Evolutionary conservation across 2,888 invertebrate species (phyloP), one percentile per base, ranked within the genome.

Genomic region (Drosophila formosana): DNA sequence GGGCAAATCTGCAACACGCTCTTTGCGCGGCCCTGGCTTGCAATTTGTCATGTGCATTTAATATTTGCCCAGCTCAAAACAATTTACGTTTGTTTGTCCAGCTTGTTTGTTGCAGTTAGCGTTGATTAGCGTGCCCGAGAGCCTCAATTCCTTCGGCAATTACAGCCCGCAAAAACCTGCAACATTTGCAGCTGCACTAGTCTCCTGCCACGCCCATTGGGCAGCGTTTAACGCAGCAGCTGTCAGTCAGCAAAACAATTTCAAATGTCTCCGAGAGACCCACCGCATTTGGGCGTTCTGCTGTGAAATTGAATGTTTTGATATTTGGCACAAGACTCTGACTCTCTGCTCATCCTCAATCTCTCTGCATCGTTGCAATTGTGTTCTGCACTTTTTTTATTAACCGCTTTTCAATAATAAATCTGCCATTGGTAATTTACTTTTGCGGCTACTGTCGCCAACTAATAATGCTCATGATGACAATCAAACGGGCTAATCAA

Each of bases 71-170:
- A 69, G 58, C 39, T 13, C 39, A 41, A 86, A 88, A 88, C 80
- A 88, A 89, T 88, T 87, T 86, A 68, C 81, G 78, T 87, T 88
- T 85, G 90, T 89, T 85, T 83, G 88, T 89, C 89, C 87, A 88
- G 82, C 83, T 83, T 85, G 83, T 83, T 83, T 83, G 89, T 89
- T 89, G 83, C 83, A 89, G 80, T 83, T 89, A 89, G 83, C 88
- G 89, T 83, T 83, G 83, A 83, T 89, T 89, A 89, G 88, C 60
- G 83, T 75, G 88, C 66, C 66, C 32, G 70, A 61, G 74, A 37
- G 72, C 63, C 83, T 60, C 68, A 46, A 57, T 68, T 69, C 66
- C 72, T 61, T 61, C 69, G 63, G 81, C 73, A 88, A 86, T 86
- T 82, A 88, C 77, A 57, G 61, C 74, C 5, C 5, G 7, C 28